Evolutionary conservation across 2,113 vertebrate species (phyloP).

Genomic region (Athene cunicularia): DNA sequence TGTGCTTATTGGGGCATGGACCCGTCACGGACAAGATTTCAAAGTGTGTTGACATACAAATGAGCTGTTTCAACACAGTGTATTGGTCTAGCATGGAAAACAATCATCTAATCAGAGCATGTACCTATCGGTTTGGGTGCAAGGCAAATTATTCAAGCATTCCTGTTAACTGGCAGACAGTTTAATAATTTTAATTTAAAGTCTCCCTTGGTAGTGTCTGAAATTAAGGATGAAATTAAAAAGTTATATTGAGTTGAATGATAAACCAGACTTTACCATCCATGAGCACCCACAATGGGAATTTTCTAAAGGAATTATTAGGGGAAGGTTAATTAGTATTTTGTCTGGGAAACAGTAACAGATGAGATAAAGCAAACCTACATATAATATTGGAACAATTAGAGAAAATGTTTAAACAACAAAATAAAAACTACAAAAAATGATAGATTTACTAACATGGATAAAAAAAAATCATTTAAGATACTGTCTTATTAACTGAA

Average conservation of each 20-base stretch:
- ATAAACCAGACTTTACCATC: slow-evolving; percentile 55
- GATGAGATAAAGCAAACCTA: slow-evolving; percentile 33
- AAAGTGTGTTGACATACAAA: neutral
- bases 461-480: neutral
- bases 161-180: slow-evolving; percentile 41
- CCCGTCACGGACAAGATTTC: neutral
- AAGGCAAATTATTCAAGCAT: slow-evolving; percentile 47
- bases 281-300: slow-evolving; percentile 46
- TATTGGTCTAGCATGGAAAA: neutral
- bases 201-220: slow-evolving; percentile 22
- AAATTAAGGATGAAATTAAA: slow-evolving; percentile 72
- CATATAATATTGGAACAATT: slow-evolving; percentile 51
- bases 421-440: neutral
- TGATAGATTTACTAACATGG: neutral
- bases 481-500: neutral
- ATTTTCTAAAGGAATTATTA: slow-evolving; percentile 60
- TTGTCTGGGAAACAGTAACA: slow-evolving; percentile 51
- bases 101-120: neutral
- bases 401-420: slow-evolving; percentile 10
- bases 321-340: slow-evolving; percentile 60
- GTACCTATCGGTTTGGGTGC: neutral
- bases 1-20: neutral
- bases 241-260: slow-evolving; percentile 63
- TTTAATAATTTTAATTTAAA: slow-evolving; percentile 67
- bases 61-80: neutral